phyloP scores from a whole-genome alignment of 2,113 vertebrate genomes.

The Redunca redunca region DNA sequence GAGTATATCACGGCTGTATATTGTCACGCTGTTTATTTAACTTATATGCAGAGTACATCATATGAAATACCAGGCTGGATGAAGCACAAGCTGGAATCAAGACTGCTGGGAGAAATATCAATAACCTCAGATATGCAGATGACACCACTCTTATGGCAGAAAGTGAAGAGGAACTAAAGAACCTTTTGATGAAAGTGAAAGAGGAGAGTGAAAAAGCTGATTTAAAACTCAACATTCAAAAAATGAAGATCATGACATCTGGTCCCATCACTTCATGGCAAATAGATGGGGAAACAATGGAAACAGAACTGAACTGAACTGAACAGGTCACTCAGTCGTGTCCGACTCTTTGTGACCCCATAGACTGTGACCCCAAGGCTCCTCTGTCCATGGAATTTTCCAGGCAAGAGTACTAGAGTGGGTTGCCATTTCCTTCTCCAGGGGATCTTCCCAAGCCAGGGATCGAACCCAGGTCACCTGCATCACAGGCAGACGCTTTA shows the following conservation, averaged over 20 bases:
- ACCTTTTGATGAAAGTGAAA: not conserved
- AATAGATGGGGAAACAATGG: not conserved
- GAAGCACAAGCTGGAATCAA: not conserved
- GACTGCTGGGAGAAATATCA: not conserved
- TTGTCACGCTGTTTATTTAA: not conserved
- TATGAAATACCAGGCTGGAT: fast-evolving
- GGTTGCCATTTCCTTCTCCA: too few species aligned
- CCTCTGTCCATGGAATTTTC: too few species aligned
- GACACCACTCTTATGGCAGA: not conserved
- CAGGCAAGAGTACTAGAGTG: too few species aligned
- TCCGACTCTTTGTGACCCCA: too few species aligned
- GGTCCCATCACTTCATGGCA: not conserved
- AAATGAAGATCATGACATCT: not conserved
- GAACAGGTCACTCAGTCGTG: too few species aligned
- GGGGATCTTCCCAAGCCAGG: too few species aligned
- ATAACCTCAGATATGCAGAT: not conserved
- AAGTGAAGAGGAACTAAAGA: not conserved
- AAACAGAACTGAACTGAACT: not conserved
- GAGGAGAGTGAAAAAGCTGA: not conserved
- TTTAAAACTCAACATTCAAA: not conserved
- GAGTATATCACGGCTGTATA: not conserved
- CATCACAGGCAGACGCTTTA: too few species aligned
- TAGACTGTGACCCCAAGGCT: too few species aligned
- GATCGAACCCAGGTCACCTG: too few species aligned
- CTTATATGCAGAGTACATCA: not conserved